Base-by-base conservation (phyloP, 2,113 vertebrate species). In the Barnardius zonarius region DNA sequence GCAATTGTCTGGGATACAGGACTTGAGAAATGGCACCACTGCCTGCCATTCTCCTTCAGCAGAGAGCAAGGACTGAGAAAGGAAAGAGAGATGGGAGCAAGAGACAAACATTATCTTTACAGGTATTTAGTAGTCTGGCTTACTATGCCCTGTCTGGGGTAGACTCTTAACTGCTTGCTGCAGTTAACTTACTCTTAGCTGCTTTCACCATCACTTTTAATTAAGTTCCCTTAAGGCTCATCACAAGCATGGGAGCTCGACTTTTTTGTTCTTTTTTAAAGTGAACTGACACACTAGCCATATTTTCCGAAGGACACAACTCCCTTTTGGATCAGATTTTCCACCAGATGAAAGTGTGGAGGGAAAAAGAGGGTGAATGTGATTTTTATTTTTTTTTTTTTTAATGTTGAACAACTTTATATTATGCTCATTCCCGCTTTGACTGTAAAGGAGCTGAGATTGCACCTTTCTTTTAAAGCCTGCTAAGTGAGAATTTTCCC, bases 281-380 rank as follows among this genome's bases (percentile, higher is more conserved):
- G 66, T 31, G 61, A 90, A 81, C 64, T 64, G 51, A 93, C 86
- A 86, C 7, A 24, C 57, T 76, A 91, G 66, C 81, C 88, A 92
- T 91, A 92, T 93, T 96, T 96, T 94, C 90, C 57, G 0, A 86
- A 94, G 52, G 2, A 6, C 2, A 19, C 35, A 68, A 62, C 52
- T 95, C 88, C 35, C 68, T 52, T 96, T 95, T 88, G 92, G 95
- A 92, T 96, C 88, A 97, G 39, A 90, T 94, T 97, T 96, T 96
- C 93, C 96, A 94, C 81, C 88, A 92, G 78, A 95, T 89, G 74
- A 92, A 96, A 93, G 70, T 15, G 27, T 51, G 17, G 67, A 69
- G 33, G 46, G 13, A 68, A 77, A 94, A 93, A 83, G 70, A 63
- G 14, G 27, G 52, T 16, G 25, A 76, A 76, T 69, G 30, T 27